Conservation (phyloP, 2,113 vertebrate species). For the Gobius niger region DNA sequence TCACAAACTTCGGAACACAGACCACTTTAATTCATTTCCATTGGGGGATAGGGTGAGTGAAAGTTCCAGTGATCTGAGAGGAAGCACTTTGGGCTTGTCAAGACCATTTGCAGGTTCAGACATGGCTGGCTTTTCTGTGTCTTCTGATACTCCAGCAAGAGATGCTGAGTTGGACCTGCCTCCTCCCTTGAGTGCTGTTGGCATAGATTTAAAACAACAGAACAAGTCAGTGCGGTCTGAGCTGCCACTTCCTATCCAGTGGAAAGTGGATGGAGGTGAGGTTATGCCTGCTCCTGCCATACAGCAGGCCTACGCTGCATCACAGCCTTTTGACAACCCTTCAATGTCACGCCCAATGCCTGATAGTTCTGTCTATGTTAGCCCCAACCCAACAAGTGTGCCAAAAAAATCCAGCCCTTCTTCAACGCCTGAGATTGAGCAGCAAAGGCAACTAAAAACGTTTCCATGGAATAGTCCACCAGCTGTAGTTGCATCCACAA, state of each 20-base stretch:
- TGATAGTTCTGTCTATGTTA: constrained; percentile 20
- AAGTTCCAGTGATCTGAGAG: constrained; percentile 51
- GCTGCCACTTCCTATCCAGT: constrained; percentile 50
- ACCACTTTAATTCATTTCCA: constrained; percentile 43
- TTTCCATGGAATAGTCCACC: constrained; percentile 46
- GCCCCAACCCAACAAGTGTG: constrained; percentile 22
- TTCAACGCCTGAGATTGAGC: constrained; percentile 41
- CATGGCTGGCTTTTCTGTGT: constrained; percentile 14
- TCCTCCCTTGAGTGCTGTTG: constrained; percentile 23
- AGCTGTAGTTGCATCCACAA: constrained; percentile 46
- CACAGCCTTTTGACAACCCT: constrained; percentile 45
- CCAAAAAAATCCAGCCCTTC: constrained; percentile 49
- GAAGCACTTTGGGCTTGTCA: constrained; percentile 51
- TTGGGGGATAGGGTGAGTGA: constrained; percentile 50
- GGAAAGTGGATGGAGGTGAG: constrained; percentile 63
- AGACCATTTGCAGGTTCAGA: constrained; percentile 43
- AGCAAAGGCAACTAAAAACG: constrained; percentile 45
- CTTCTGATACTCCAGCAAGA: constrained; percentile 33
- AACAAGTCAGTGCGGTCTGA: constrained; percentile 47
- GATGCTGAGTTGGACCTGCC: constrained; percentile 45
- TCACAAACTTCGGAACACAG: constrained; percentile 67
- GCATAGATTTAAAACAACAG: constrained; percentile 43
- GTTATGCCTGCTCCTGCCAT: constrained; percentile 47
- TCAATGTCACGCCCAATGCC: constrained; percentile 25
- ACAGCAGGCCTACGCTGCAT: constrained; percentile 27